phyloP scores from a whole-genome alignment of 2,888 invertebrate genomes.

The Bedellia somnulentella region DNA sequence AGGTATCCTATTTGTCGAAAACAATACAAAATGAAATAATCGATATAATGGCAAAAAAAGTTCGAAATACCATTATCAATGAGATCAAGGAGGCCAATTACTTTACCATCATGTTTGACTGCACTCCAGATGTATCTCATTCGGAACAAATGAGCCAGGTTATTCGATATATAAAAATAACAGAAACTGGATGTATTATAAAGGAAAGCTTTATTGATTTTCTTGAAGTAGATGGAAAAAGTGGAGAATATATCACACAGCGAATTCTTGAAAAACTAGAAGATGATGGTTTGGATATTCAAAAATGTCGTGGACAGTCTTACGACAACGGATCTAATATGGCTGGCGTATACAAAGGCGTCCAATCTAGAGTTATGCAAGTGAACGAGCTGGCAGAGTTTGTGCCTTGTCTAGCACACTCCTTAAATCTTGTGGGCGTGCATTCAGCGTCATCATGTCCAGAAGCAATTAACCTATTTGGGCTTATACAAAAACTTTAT shows the following conservation, averaged over 20 bases:
- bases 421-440: constrained; percentile 17
- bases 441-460: constrained; percentile 12
- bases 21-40: too few relatives aligned
- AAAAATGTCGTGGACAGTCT: constrained; percentile 14
- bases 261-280: constrained; percentile 12
- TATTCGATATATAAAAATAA: constrained; percentile 15
- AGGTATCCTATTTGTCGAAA: too few relatives aligned
- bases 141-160: constrained; percentile 18
- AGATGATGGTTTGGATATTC: constrained; percentile 14
- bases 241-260: constrained; percentile 12
- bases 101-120: too few relatives aligned
- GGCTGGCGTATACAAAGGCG: constrained; percentile 17
- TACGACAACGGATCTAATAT: constrained; percentile 19
- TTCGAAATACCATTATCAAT: too few relatives aligned
- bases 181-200: constrained; percentile 13
- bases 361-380: constrained; percentile 17
- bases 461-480: constrained; percentile 15
- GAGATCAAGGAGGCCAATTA: too few relatives aligned
- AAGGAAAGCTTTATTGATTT: constrained; percentile 18
- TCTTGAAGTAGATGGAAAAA: constrained; percentile 16
- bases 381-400: constrained; percentile 16
- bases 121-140: too few relatives aligned
- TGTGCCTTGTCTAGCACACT: constrained; percentile 17
- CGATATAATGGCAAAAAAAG: too few relatives aligned
- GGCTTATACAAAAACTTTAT: constrained; percentile 14